A percentile compares a stretch with the other conserved stretches of the same genome.
phyloP scores from a whole-genome alignment of 1,140 invertebrate genomes.

The Temnothorax longispinosus region DNA sequence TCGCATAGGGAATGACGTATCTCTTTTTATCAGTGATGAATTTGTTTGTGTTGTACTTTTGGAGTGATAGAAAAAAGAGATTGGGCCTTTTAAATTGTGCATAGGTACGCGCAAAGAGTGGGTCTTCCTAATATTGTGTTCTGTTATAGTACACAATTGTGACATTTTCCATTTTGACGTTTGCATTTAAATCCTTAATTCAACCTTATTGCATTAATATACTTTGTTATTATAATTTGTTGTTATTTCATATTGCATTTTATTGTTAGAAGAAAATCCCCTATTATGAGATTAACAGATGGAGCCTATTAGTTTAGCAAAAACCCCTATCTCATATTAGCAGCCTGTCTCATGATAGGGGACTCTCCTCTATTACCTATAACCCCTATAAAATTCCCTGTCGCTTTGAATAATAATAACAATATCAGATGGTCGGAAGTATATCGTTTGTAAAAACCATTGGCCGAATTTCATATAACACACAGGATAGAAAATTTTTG shows the following conservation, averaged over 20 bases:
- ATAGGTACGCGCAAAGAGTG: background rate
- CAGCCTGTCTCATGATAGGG: too few relatives aligned
- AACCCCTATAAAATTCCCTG: background rate
- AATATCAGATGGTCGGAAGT: background rate
- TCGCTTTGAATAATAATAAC: slow-evolving; percentile 4
- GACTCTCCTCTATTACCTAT: background rate
- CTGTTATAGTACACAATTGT: background rate
- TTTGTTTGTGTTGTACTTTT: background rate
- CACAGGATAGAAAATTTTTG: background rate
- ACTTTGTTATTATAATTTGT: background rate
- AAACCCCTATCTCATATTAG: too few relatives aligned
- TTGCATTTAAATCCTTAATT: background rate
- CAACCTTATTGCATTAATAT: background rate
- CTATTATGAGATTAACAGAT: too few relatives aligned
- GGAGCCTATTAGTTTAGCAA: too few relatives aligned
- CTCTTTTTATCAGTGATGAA: slow-evolving; percentile 1
- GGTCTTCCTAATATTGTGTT: background rate
- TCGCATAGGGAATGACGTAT: background rate
- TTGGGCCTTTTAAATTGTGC: background rate
- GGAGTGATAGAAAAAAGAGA: background rate
- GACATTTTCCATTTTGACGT: background rate
- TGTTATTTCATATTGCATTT: slow-evolving; percentile 9
- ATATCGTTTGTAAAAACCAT: slow-evolving; percentile 4
- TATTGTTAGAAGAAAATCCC: background rate
- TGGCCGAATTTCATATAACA: background rate